Conservation (phyloP, 2,888 invertebrate species). For the Ceriagrion tenellum region DNA sequence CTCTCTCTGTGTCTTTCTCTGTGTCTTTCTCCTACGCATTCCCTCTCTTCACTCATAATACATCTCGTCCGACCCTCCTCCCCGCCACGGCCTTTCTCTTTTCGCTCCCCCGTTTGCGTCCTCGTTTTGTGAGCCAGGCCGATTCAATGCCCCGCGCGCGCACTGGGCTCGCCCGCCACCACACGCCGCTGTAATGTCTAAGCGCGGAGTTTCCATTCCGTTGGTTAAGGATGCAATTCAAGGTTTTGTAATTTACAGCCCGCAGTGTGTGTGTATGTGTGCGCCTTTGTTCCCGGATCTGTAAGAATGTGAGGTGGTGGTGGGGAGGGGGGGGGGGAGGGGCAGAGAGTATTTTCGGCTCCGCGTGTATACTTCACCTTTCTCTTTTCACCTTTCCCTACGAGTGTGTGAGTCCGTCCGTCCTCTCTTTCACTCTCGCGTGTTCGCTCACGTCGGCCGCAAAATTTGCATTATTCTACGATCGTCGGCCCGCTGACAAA, state of each 20-base stretch:
- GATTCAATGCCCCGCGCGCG: background rate
- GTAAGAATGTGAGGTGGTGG: background rate
- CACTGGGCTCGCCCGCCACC: background rate
- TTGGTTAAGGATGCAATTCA: constrained; percentile 19
- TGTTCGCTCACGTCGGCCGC: background rate
- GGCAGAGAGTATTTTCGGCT: background rate
- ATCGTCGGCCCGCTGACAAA: background rate
- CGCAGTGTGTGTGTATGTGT: background rate
- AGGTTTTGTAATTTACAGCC: background rate
- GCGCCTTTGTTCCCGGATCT: background rate
- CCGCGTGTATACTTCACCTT: too few species aligned
- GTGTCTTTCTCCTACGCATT: background rate
- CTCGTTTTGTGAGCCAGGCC: background rate
- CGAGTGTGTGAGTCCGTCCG: background rate
- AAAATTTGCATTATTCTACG: background rate
- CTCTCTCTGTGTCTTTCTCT: too few species aligned
- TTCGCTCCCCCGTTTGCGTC: background rate
- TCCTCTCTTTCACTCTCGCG: background rate
- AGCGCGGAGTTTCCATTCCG: background rate
- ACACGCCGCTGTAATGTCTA: background rate
- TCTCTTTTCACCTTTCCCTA: too few species aligned
- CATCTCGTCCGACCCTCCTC: too few species aligned
- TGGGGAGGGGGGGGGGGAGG: background rate
- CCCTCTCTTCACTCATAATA: background rate
- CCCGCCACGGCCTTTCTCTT: too few species aligned